A percentile compares a stretch with the other conserved stretches of the same genome.
Evolutionary conservation across 2,888 invertebrate species (phyloP).

Genomic region (Leptopilina drosophilae): DNA sequence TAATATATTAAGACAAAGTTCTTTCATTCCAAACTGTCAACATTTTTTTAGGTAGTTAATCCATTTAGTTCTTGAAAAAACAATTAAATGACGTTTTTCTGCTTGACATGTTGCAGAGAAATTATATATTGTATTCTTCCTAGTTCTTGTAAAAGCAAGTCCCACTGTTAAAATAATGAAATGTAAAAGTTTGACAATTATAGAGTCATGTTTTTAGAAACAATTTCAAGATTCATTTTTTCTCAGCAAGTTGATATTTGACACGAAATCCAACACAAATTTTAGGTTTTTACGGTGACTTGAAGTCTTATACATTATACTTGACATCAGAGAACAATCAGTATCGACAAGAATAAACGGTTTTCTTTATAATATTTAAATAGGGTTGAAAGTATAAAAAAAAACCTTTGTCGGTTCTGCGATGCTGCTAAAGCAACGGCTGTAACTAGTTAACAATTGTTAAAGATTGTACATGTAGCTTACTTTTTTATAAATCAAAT

Average conservation of each 20-base stretch:
- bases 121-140: conserved; percentile 53
- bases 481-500: conserved; percentile 29
- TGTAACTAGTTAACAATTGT: conserved; percentile 29
- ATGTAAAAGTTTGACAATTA: background rate
- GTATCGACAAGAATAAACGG: background rate
- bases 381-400: background rate
- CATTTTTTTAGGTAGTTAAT: background rate
- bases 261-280: conserved; percentile 13
- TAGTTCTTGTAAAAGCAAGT: conserved; percentile 42
- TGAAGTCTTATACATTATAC: background rate
- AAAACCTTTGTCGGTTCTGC: background rate
- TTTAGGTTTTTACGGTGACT: conserved; percentile 11
- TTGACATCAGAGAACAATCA: conserved; percentile 22
- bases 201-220: conserved; percentile 10
- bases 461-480: conserved; percentile 27
- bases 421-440: conserved; percentile 2
- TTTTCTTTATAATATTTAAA: background rate
- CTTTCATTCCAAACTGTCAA: conserved; percentile 31
- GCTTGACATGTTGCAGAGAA: background rate
- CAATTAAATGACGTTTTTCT: background rate
- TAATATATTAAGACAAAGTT: background rate
- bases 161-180: conserved; percentile 1
- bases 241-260: conserved; percentile 13
- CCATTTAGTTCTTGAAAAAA: background rate
- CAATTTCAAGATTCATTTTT: conserved; percentile 18